phyloP scores from a whole-genome alignment of 2,113 vertebrate genomes.

The Trochalopteron elliotii region DNA sequence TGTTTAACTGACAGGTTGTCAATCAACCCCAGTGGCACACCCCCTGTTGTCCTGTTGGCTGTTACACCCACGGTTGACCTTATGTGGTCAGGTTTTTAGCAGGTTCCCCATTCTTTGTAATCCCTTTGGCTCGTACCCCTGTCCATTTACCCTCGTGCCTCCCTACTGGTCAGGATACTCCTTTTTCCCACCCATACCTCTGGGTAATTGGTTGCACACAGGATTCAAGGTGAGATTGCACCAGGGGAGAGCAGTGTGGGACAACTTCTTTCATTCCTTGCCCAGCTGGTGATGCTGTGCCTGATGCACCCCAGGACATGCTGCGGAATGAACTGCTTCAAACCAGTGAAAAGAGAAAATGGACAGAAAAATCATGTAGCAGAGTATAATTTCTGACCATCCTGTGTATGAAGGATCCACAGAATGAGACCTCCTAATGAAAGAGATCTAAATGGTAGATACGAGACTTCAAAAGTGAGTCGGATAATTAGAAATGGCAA shows the following conservation, averaged over 20 bases:
- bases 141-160: background rate
- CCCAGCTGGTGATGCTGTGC: rapidly evolving
- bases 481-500: background rate
- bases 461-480: background rate
- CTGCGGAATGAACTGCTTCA: background rate
- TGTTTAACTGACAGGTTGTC: background rate
- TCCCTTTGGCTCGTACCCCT: background rate
- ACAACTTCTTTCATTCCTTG: background rate
- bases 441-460: background rate
- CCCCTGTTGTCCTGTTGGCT: no score
- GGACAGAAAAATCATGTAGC: background rate
- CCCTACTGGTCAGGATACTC: background rate
- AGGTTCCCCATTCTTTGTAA: background rate
- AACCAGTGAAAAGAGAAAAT: background rate
- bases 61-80: background rate
- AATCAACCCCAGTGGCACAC: background rate
- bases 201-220: background rate
- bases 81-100: background rate
- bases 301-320: background rate
- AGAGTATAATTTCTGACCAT: background rate
- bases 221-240: background rate
- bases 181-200: background rate
- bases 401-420: background rate
- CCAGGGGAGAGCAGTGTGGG: background rate
- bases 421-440: background rate